Evolutionary conservation across 2,797 vertebrate genomes (phyloP), one percentile per base, ranked within the genome.

Genomic region (Anguilla pacifica): DNA sequence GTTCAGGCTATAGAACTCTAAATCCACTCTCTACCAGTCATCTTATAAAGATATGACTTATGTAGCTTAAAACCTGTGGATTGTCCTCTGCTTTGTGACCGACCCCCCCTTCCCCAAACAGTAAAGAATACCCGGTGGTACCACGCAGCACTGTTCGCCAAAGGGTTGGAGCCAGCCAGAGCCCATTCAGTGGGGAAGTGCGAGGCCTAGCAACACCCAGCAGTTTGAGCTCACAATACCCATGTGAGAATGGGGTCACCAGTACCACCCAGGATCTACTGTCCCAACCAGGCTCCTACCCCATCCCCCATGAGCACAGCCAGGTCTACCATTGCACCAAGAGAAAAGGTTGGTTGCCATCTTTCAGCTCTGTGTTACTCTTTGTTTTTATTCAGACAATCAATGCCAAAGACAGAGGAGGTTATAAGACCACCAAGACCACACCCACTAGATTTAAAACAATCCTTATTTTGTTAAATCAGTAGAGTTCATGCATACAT

Each of bases 61-160:
- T 51, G 25, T 51, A n/a, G 6, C 51, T 88, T 31, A 57, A n/a
- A 64, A 2, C 11, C 31, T 64, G 6, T 49, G 10, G 9, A 59
- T 74, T 79, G 9, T 81, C 22, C 11, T 17, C 31, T 31, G 57
- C 22, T 84, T 49, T 85, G 6, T 86, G 79, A 64, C 17, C 22
- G 13, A 6, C 1, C 67, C n/a, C 85, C 89, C 89, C 64, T 82
- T 88, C 43, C 90, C 84, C 79, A 91, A 82, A 70, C 91, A 99
- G 98, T 91, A 98, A 99, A 93, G 98, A 99, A 92, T 99, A 98
- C 90, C 98, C 98, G 0, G 97, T 99, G 88, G 97, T 99, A n/a
- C 98, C 98, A 88, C 96, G 98, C 92, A 98, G 97, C 88, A 97
- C 97, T 0, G 96, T 97, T 91, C 96, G 97, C 86, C 98, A 98